These are phyloP conservation scores for Phrynosoma blainvillii DNA, from an alignment of 2,113 vertebrate species.

Conservation along the genomic window DNA sequence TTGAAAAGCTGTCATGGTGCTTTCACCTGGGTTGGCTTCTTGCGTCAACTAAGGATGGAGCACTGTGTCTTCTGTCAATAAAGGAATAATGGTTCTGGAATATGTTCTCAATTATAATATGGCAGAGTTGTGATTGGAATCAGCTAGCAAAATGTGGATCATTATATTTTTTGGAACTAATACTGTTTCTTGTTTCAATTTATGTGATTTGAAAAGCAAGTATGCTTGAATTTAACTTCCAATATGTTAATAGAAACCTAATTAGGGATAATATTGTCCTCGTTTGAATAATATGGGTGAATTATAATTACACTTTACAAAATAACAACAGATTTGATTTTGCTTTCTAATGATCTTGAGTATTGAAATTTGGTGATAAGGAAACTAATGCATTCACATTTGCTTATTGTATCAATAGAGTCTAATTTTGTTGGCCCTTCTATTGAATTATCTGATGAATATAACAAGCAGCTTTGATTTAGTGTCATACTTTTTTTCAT, in stretches of 20 bases:
- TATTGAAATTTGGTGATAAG: conserved; percentile 42
- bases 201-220: neutral
- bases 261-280: conserved; percentile 16
- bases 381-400: conserved; percentile 46
- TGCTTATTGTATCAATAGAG: conserved; percentile 51
- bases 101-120: neutral
- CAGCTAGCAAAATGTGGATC: neutral
- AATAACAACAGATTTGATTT: conserved; percentile 2
- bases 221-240: neutral
- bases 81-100: neutral
- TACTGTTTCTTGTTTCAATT: rapidly evolving
- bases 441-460: conserved; percentile 45
- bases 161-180: neutral
- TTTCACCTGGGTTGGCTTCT: neutral
- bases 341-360: conserved; percentile 19
- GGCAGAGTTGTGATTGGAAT: neutral
- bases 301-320: conserved; percentile 7
- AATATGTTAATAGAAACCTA: neutral
- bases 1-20: neutral
- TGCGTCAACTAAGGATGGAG: neutral
- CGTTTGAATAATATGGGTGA: conserved; percentile 8
- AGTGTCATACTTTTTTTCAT: conserved; percentile 29
- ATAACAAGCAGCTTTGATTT: conserved; percentile 54
- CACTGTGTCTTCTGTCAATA: neutral
- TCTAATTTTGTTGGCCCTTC: conserved; percentile 50